Evolutionary conservation across 2,113 vertebrate species (phyloP).

Genomic region (Malurus cyaneus): DNA sequence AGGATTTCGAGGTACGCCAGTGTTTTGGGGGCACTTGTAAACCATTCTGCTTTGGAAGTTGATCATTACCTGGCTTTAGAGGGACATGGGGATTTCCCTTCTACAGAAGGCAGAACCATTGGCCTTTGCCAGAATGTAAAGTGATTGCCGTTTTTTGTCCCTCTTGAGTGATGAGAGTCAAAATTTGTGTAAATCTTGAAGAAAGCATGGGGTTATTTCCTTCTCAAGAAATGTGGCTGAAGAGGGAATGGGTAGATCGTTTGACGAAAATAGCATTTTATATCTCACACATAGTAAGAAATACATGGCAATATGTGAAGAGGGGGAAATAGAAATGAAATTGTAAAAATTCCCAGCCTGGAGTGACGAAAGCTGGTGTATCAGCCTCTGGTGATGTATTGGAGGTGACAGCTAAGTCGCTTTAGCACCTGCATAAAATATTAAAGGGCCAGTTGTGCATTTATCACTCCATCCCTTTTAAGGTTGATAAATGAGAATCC

Average conservation of each 20-base stretch:
- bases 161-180: background rate
- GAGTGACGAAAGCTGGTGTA: conserved; percentile 76
- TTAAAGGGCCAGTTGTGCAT: conserved; percentile 85
- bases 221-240: background rate
- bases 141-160: background rate
- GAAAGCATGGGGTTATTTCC: background rate
- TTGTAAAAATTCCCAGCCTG: conserved; percentile 76
- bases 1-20: conserved; percentile 90
- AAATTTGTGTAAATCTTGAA: background rate
- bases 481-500: conserved; percentile 85
- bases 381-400: conserved; percentile 79
- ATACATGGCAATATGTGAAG: conserved; percentile 59
- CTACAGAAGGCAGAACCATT: background rate
- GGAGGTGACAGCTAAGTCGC: conserved; percentile 81
- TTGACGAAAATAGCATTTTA: conserved; percentile 57
- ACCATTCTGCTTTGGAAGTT: background rate
- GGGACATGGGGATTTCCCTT: background rate
- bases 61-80: background rate
- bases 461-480: conserved; percentile 86
- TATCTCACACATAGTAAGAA: conserved; percentile 63
- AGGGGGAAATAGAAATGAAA: conserved; percentile 74
- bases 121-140: background rate
- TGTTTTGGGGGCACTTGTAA: background rate
- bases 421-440: conserved; percentile 85
- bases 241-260: conserved; percentile 18